Percentiles rank a stretch among this genome's conserved stretches.
Evolutionary conservation across 2,888 invertebrate genomes (phyloP).

Genomic region (Lycaena phlaeas): DNA sequence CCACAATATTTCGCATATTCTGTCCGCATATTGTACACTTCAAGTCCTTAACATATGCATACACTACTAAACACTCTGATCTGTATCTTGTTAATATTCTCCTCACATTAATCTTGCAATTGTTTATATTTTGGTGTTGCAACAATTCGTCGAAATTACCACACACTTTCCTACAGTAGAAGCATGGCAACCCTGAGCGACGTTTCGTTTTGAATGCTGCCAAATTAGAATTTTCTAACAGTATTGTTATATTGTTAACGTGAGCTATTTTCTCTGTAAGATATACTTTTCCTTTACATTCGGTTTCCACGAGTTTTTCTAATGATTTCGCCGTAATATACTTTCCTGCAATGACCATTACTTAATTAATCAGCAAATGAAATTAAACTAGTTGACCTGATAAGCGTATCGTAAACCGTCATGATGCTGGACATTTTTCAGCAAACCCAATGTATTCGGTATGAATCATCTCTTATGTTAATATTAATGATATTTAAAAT

Average conservation of each 20-base stretch:
- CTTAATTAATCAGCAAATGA: no score
- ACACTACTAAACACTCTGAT: slow-evolving; percentile 39
- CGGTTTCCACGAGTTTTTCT: slow-evolving; percentile 22
- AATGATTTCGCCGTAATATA: slow-evolving; percentile 29
- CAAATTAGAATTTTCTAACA: slow-evolving; percentile 40
- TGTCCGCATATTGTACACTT: slow-evolving; percentile 37
- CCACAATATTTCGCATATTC: slow-evolving; percentile 27
- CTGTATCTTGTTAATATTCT: slow-evolving; percentile 33
- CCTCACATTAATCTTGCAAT: slow-evolving; percentile 29
- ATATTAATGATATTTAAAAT: no score
- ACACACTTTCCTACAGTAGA: slow-evolving; percentile 40
- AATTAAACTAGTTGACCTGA: no score
- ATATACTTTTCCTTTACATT: slow-evolving; percentile 12
- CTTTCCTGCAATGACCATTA: slow-evolving; percentile 37
- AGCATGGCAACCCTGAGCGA: slow-evolving; percentile 44
- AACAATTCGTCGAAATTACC: slow-evolving; percentile 32
- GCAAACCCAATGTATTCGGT: no score
- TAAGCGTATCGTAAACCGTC: no score
- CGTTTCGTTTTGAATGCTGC: slow-evolving; percentile 45
- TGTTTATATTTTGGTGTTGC: slow-evolving; percentile 28
- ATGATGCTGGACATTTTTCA: no score
- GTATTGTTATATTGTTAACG: slow-evolving; percentile 32
- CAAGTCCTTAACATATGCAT: slow-evolving; percentile 41
- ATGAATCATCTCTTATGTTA: no score
- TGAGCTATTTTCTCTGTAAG: slow-evolving; percentile 43